Evolutionary conservation across 1,140 invertebrate species (phyloP).

Genomic region (Drosophila triauraria): DNA sequence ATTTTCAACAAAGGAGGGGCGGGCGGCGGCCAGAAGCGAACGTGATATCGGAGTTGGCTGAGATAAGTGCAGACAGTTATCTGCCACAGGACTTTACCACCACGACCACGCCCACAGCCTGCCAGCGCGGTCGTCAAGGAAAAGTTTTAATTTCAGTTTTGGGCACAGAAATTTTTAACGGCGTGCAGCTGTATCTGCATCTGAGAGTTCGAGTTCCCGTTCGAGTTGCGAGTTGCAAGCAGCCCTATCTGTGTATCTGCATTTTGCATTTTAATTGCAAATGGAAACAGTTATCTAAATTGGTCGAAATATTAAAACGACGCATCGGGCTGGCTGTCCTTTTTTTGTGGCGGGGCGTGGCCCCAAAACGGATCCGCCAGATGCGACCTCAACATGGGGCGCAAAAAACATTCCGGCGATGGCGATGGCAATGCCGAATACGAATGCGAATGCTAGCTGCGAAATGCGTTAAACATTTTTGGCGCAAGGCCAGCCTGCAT

Average conservation of each 20-base stretch:
- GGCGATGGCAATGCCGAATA: conserved; percentile 17
- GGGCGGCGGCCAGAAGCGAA: conserved; percentile 37
- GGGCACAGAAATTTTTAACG: conserved; percentile 62
- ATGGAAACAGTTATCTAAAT: conserved; percentile 85
- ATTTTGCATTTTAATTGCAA: conserved; percentile 85
- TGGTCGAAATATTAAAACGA: conserved; percentile 83
- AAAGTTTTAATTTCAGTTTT: conserved; percentile 82
- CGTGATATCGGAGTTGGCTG: conserved; percentile 77
- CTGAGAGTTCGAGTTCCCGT: neutral
- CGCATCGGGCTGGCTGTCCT: conserved; percentile 42
- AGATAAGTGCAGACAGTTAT: conserved; percentile 76
- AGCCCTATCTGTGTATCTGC: conserved; percentile 59
- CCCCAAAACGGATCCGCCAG: conserved; percentile 19
- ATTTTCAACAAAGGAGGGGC: conserved; percentile 57
- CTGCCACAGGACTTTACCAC: conserved; percentile 28
- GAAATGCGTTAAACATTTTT: conserved; percentile 60
- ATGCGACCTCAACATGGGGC: conserved; percentile 31
- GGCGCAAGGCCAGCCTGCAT: conserved; percentile 51
- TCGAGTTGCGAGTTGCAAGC: neutral
- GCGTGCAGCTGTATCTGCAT: conserved; percentile 39
- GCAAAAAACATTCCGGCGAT: conserved; percentile 34
- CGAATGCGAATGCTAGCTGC: conserved; percentile 19
- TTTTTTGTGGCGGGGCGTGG: conserved; percentile 20
- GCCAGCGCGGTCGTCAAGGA: conserved; percentile 53
- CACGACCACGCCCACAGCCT: conserved; percentile 19